These are phyloP conservation scores for Esox masquinongy DNA, from an alignment of 2,797 vertebrate species.

Conservation along the genomic window DNA sequence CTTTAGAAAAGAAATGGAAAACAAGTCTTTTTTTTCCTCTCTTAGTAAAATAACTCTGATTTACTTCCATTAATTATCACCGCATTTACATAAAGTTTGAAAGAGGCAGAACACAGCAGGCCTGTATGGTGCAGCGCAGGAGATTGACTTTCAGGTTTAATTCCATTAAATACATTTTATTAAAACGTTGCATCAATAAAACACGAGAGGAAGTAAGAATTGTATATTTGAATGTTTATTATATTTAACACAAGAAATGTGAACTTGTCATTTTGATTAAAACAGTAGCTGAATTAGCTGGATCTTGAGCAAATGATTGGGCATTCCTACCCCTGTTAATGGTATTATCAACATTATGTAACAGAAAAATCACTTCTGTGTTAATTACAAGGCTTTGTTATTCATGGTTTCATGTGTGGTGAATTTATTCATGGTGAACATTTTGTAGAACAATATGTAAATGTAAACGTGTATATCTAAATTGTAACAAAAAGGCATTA, in stretches of 20 bases:
- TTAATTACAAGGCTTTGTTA: neutral
- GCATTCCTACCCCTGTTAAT: neutral
- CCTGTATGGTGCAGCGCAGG: neutral
- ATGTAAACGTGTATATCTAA: slow-evolving; percentile 5
- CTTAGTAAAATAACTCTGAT: neutral
- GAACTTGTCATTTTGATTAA: neutral
- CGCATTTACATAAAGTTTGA: neutral
- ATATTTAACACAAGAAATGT: neutral
- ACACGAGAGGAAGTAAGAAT: neutral
- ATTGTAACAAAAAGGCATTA: neutral
- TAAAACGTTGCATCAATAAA: neutral
- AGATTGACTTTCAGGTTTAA: neutral
- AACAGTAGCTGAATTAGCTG: neutral
- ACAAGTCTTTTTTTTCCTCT: neutral
- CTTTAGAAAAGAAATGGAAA: neutral
- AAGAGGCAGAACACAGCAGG: neutral
- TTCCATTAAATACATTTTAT: neutral
- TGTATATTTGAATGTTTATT: slow-evolving; percentile 12
- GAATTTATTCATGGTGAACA: neutral
- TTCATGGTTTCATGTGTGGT: neutral
- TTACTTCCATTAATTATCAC: neutral
- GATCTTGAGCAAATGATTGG: neutral
- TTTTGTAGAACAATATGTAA: slow-evolving; percentile 1
- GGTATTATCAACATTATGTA: neutral
- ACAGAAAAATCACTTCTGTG: neutral